Conservation (phyloP, 2,113 vertebrate genomes). For the Thunnus thynnus region DNA sequence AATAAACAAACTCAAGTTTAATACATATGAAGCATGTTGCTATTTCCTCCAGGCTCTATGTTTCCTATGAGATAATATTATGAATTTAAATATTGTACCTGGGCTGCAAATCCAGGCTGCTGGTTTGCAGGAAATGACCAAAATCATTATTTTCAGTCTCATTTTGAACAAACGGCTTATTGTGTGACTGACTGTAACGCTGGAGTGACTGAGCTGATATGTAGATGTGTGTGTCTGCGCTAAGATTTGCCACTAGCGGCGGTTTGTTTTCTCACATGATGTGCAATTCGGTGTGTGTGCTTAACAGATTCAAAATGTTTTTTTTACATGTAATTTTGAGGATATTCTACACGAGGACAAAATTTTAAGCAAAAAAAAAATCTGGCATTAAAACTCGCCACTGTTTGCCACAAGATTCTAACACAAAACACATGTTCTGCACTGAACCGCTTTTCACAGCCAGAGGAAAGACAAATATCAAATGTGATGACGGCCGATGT, state of each 20-base stretch:
- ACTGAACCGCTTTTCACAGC: background rate
- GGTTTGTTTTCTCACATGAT: background rate
- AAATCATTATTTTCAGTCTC: background rate
- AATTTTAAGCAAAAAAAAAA: background rate
- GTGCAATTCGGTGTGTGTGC: background rate
- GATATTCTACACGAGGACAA: background rate
- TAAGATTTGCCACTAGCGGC: slow-evolving; percentile 8
- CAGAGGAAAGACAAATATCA: background rate
- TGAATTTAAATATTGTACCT: slow-evolving; percentile 26
- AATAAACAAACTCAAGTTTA: slow-evolving; percentile 28
- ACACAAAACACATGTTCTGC: background rate
- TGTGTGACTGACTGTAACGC: slow-evolving; percentile 13
- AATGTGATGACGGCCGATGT: background rate
- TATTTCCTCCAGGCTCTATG: background rate
- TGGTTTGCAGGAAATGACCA: slow-evolving; percentile 3
- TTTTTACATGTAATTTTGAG: background rate
- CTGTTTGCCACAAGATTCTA: background rate
- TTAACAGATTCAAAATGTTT: slow-evolving; percentile 5
- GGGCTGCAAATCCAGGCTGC: background rate
- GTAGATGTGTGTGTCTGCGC: background rate
- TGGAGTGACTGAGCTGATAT: background rate
- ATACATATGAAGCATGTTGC: slow-evolving; percentile 15
- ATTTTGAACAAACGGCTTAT: slow-evolving; percentile 11
- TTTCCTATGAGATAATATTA: slow-evolving; percentile 5
- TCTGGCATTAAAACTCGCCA: background rate